A percentile compares a stretch with the other conserved stretches of the same genome.
phyloP scores from a whole-genome alignment of 2,888 invertebrate species.

The Oxystoma pomonae region DNA sequence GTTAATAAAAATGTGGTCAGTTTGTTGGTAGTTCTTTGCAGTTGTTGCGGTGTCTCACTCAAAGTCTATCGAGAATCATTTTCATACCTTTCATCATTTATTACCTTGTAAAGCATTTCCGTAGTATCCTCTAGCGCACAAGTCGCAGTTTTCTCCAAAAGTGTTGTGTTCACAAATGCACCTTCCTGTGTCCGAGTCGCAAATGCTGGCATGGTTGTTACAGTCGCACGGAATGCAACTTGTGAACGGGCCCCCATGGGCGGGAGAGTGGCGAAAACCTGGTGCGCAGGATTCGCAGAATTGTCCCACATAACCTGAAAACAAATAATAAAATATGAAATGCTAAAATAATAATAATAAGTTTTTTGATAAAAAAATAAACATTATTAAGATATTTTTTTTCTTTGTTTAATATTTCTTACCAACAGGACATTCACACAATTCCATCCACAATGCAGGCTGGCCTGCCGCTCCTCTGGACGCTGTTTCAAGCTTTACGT shows the following conservation, averaged over 20 bases:
- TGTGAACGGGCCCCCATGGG: constrained; percentile 73
- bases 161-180: constrained; percentile 98
- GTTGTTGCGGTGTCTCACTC: no score
- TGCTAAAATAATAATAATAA: background rate
- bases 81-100: no score
- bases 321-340: no score
- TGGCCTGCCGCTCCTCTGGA: constrained; percentile 65
- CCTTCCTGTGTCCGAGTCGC: constrained; percentile 91
- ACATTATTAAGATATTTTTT: constrained; percentile 3
- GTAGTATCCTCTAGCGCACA: constrained; percentile 91
- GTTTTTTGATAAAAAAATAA: background rate
- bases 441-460: constrained; percentile 91
- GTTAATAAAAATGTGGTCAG: no score
- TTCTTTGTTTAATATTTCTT: constrained; percentile 4
- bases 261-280: constrained; percentile 88
- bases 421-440: constrained; percentile 83
- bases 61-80: no score
- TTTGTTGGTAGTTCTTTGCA: no score
- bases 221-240: constrained; percentile 96
- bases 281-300: constrained; percentile 97
- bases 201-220: constrained; percentile 92
- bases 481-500: constrained; percentile 86
- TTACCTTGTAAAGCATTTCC: constrained; percentile 79
- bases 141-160: constrained; percentile 90
- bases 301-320: constrained; percentile 74